Base-by-base conservation (phyloP, 1,140 invertebrate genomes). In the Telenomus remus region DNA sequence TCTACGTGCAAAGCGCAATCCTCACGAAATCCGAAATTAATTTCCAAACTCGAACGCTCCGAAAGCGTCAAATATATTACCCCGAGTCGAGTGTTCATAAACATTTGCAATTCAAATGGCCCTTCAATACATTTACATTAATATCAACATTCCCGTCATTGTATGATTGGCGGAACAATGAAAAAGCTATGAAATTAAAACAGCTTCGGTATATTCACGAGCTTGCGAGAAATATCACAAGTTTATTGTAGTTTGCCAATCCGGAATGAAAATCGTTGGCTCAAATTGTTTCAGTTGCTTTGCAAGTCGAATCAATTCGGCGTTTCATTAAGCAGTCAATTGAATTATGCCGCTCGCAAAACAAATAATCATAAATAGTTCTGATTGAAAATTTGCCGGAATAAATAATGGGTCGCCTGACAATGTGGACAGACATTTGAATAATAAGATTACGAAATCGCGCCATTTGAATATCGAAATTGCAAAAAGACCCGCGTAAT, bases 91-190 rank as follows among this genome's bases (percentile, higher is more conserved):
- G 33, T 51, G 35, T 69, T 60, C 48, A 69, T 69, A 69, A 69
- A 69, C 49, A 69, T 60, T 59, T 53, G 65, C 55, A 69, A 69
- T 69, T 69, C 65, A 69, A 69, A 60, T 69, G 7, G 8, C 19
- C 14, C 47, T 51, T 51, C 63, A 46, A 68, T 59, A 59, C 53
- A 59, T 68, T 68, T 51, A 51, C 64, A 57, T 68, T 57, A 46
- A 64, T 64, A 64, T 64, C 51, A 64, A 64, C 46, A 64, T 64
- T 55, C 33, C 53, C 55, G 42, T 49, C 13, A 19, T 16, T 16
- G 34, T 35, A 56, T 65, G 37, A 65, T 56, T 56, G 43, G 34
- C 16, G 49, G 4, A 34, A 13, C 9, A 16, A 16, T 3, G 27
- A 63, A 46, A 63, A 63, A 63, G 27, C 39, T 63, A 12, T 15